A percentile compares a stretch with the other conserved stretches of the same genome.
Conservation (phyloP, 2,113 vertebrate genomes). For the Neogale vison region DNA sequence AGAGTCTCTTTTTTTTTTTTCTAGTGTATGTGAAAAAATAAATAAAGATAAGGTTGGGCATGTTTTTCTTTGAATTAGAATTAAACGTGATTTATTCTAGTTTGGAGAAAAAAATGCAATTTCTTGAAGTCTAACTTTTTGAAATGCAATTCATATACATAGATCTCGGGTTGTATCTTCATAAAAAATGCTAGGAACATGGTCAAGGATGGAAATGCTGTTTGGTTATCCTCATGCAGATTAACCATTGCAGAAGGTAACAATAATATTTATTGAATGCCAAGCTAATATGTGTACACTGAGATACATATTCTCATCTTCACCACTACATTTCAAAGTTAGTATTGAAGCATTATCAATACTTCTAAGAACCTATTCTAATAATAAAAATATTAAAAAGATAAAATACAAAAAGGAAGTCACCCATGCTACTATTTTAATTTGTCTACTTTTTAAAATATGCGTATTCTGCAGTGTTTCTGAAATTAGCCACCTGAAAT, state of each 20-base stretch:
- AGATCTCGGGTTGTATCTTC: not conserved
- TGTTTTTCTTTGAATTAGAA: conserved; percentile 10
- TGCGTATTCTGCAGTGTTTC: not conserved
- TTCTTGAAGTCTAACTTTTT: not conserved
- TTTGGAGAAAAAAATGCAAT: not conserved
- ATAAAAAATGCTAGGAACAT: not conserved
- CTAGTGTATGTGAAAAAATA: not conserved
- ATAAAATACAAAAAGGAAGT: not conserved
- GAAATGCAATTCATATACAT: not conserved
- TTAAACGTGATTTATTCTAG: conserved; percentile 12
- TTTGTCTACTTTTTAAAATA: not conserved
- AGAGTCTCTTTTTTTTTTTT: not conserved
- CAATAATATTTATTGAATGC: not conserved
- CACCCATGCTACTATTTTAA: not conserved
- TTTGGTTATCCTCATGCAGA: not conserved
- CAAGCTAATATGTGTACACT: not conserved
- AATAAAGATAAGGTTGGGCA: not conserved
- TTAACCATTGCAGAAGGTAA: not conserved
- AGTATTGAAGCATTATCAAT: not conserved
- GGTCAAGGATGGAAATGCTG: not conserved
- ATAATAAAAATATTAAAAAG: not conserved
- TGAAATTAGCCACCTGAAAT: not conserved
- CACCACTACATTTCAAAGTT: not conserved
- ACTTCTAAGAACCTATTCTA: not conserved
- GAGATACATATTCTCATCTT: not conserved